Evolutionary conservation across 1,140 invertebrate species (phyloP).

Genomic region (Anagrus nilaparvatae): DNA sequence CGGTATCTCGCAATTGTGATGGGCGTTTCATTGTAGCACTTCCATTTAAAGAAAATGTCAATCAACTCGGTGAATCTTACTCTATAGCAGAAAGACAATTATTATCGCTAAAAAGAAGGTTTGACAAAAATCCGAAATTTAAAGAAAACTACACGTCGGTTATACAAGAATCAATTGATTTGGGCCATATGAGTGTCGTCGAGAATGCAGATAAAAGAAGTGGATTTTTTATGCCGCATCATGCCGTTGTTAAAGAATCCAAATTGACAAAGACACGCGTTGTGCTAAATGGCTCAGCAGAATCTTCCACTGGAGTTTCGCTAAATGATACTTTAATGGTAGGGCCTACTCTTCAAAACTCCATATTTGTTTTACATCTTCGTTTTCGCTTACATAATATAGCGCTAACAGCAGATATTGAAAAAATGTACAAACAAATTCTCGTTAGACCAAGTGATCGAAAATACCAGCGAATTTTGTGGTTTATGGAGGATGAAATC

Average conservation of each 20-base stretch:
- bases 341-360: background rate
- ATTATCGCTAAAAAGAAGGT: background rate
- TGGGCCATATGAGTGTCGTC: background rate
- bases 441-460: slow-evolving; percentile 2
- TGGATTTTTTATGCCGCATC: slow-evolving; percentile 4
- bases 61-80: background rate
- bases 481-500: too few relatives aligned
- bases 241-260: slow-evolving; percentile 1
- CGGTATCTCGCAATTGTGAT: slow-evolving; percentile 8
- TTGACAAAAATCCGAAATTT: background rate
- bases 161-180: background rate
- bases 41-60: slow-evolving; percentile 3
- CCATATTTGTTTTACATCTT: background rate
- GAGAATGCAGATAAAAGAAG: background rate
- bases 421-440: slow-evolving; percentile 9
- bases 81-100: background rate
- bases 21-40: slow-evolving; percentile 17
- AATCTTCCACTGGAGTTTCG: background rate
- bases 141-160: background rate
- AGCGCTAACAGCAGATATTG: slow-evolving; percentile 3
- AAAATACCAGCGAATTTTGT: slow-evolving; percentile 22
- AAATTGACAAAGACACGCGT: background rate
- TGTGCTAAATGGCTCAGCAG: background rate
- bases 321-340: slow-evolving; percentile 5
- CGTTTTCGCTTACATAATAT: slow-evolving; percentile 4